These are phyloP conservation scores for Carcinoscorpius rotundicauda DNA, from an alignment of 1,140 invertebrate genomes.

Conservation along the genomic window DNA sequence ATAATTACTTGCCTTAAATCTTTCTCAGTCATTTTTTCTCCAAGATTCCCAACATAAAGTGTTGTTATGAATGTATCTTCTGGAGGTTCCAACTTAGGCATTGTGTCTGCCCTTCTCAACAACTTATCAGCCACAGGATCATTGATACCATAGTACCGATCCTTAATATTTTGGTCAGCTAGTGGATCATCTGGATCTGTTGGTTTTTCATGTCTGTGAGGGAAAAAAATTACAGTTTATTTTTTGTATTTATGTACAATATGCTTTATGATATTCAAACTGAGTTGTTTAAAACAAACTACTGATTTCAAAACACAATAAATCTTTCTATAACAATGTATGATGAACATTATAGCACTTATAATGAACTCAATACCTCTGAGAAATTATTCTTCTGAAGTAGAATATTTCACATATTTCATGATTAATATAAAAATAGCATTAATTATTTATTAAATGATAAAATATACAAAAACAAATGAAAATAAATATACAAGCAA, in stretches of 20 bases:
- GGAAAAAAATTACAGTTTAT: slow-evolving; percentile 9
- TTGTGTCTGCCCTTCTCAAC: slow-evolving; percentile 77
- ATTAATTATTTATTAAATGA: too few relatives aligned
- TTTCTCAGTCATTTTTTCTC: slow-evolving; percentile 75
- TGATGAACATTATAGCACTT: too few relatives aligned
- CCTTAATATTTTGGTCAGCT: slow-evolving; percentile 98
- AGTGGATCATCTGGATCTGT: slow-evolving; percentile 98
- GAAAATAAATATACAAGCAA: too few relatives aligned
- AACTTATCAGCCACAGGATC: slow-evolving; percentile 98
- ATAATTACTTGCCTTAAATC: slow-evolving; percentile 51
- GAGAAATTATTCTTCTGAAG: too few relatives aligned
- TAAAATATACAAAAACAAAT: too few relatives aligned
- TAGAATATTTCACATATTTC: too few relatives aligned
- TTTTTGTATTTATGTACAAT: slow-evolving; percentile 7
- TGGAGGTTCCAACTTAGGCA: slow-evolving; percentile 88
- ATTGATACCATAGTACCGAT: slow-evolving; percentile 94
- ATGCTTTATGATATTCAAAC: too few relatives aligned
- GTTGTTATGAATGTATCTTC: slow-evolving; percentile 95
- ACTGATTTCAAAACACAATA: too few relatives aligned
- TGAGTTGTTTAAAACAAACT: too few relatives aligned
- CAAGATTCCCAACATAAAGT: slow-evolving; percentile 85
- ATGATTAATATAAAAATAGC: too few relatives aligned
- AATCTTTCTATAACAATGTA: too few relatives aligned
- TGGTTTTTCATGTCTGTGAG: slow-evolving; percentile 84
- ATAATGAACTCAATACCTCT: too few relatives aligned